Percentiles rank a stretch among this genome's conserved stretches.
These are phyloP conservation scores for Pitangus sulphuratus DNA, from an alignment of 2,797 vertebrate genomes.

Conservation along the genomic window DNA sequence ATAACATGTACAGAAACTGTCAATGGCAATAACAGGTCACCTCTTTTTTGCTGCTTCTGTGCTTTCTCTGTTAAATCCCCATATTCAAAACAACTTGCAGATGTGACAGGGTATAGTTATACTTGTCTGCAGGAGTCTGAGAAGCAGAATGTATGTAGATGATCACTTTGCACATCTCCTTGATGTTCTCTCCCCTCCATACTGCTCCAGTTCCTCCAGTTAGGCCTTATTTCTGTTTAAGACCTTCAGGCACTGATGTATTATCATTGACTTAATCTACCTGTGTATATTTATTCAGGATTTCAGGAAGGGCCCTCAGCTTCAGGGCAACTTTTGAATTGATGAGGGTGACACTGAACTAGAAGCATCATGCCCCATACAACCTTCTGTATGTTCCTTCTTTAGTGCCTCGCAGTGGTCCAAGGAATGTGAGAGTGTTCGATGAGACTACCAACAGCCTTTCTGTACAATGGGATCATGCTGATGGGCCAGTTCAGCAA, in stretches of 20 bases:
- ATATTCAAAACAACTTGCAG: not conserved
- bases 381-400: not conserved
- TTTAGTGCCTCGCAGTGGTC: conserved; percentile 89
- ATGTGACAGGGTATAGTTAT: not conserved
- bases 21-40: not conserved
- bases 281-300: not conserved
- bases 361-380: not conserved
- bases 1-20: not conserved
- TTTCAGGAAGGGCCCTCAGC: not conserved
- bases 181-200: not conserved
- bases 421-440: conserved; percentile 91
- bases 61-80: not conserved
- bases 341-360: not conserved
- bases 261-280: not conserved
- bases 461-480: conserved; percentile 94
- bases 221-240: not conserved
- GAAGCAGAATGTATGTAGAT: not conserved
- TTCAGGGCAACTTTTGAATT: not conserved
- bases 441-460: conserved; percentile 92
- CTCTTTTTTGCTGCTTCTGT: not conserved
- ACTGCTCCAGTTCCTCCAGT: not conserved
- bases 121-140: not conserved
- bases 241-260: not conserved
- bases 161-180: not conserved
- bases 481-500: conserved; percentile 92